Conservation (phyloP, 2,113 vertebrate genomes). For the Loxodonta africana region DNA sequence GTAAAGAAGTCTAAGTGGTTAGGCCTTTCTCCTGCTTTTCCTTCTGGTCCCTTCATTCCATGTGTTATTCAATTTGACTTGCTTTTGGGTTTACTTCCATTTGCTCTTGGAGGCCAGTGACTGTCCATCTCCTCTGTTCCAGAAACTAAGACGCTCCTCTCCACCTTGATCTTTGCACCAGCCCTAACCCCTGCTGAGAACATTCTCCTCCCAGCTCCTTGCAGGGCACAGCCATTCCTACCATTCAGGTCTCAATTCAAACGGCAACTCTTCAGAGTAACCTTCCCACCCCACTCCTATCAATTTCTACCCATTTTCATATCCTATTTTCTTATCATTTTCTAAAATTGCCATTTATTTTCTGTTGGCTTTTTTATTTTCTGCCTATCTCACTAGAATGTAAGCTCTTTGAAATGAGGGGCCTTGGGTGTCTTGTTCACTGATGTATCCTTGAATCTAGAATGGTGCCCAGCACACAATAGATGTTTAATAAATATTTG, state of each 20-base stretch:
- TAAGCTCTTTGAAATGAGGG: neutral
- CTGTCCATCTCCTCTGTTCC: neutral
- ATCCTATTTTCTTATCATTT: neutral
- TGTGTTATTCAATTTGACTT: neutral
- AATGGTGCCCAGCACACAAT: neutral
- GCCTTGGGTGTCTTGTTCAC: neutral
- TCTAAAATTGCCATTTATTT: neutral
- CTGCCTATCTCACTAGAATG: neutral
- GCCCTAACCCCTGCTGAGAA: neutral
- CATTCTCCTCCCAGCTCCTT: neutral
- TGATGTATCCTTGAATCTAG: neutral
- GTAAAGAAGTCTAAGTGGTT: neutral
- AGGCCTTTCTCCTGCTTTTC: neutral
- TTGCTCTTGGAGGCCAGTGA: neutral
- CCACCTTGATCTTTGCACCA: neutral
- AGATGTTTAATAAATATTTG: neutral
- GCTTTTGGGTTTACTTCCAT: neutral
- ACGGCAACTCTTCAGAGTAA: neutral
- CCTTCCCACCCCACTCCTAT: neutral
- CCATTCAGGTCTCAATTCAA: neutral
- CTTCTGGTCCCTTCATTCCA: neutral
- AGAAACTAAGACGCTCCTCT: neutral
- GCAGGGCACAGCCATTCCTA: neutral
- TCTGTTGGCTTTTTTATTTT: neutral
- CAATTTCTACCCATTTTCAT: neutral